Base-by-base conservation (phyloP, 2,888 invertebrate species). In the Lagria hirta region DNA sequence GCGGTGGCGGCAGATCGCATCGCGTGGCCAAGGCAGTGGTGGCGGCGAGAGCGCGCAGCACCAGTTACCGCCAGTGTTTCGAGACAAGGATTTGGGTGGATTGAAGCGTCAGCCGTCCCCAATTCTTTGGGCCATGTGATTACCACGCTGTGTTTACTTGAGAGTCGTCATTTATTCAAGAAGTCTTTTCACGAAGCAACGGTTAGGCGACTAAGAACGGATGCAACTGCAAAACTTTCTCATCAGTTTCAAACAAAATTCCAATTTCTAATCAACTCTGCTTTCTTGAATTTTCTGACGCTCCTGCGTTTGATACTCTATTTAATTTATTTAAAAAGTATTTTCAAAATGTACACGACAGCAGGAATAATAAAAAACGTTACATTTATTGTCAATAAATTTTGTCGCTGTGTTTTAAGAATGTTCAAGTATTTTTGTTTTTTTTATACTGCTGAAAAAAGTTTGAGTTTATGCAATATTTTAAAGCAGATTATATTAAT, bases 1-100 rank as follows among this genome's bases (percentile, higher is more conserved):
- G 61, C 61, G 60, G 61, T 56, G 58, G 64, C 63, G 58, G 62
- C 54, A 60, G 57, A 62, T 63, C 62, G 63, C 64, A 61, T 62
- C 58, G 55, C 55, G 52, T 53, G 48, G 40, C 49, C 47, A 48
- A 40, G 47, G 48, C 55, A 54, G n/a, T 43, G 16, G 28, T 29
- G 21, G 49, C 40, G 37, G 46, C 55, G 55, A 53, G 55, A 52
- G 56, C 58, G 60, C 65, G 62, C 62, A 57, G 58, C 62, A 59
- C 64, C 52, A 44, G 51, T 42, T 51, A 48, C 36, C 47, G 36
- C 42, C 40, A 42, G 37, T 28, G 28, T 22, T 29, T 10, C 41
- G n/a, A n/a, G n/a, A n/a, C n/a, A n/a, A n/a, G n/a, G n/a, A n/a
- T n/a, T n/a, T n/a, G n/a, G n/a, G n/a, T n/a, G n/a, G 15, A 16